phyloP scores from a whole-genome alignment of 2,113 vertebrate species.

The Isurus oxyrinchus region DNA sequence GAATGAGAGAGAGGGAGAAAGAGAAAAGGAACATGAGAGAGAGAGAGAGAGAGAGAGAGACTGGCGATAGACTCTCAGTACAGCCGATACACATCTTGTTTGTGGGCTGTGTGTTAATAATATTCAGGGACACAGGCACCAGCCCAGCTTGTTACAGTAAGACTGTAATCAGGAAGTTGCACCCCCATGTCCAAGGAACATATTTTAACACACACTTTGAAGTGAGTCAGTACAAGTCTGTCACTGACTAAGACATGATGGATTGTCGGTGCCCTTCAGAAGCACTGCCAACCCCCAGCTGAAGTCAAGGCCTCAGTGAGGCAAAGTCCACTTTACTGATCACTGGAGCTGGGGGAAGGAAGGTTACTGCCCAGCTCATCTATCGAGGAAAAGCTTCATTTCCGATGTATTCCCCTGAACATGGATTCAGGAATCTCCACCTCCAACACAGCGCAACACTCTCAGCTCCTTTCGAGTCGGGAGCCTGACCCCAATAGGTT shows the following conservation, averaged over 20 bases:
- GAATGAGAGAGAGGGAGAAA: not conserved
- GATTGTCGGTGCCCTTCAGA: not conserved
- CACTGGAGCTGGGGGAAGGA: not conserved
- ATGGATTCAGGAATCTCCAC: not conserved
- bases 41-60: not conserved
- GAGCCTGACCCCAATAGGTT: not conserved
- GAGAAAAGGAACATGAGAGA: not conserved
- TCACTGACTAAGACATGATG: not conserved
- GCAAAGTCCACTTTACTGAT: not conserved
- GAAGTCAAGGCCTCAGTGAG: not conserved
- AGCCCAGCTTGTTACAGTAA: not conserved
- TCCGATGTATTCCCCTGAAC: not conserved
- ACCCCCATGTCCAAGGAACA: not conserved
- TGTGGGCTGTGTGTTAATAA: not conserved
- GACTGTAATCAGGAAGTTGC: not conserved
- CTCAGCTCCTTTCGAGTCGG: not conserved
- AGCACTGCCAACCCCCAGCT: not conserved
- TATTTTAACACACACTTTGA: not conserved
- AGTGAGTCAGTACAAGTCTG: not conserved
- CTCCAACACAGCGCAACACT: not conserved
- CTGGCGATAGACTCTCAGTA: not conserved
- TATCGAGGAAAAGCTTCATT: not conserved
- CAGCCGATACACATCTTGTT: not conserved
- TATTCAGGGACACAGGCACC: not conserved
- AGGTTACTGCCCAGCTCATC: not conserved